A percentile compares a stretch with the other conserved stretches of the same genome.
Conservation (phyloP, 2,888 invertebrate genomes). For the Cryptocephalus moraei region DNA sequence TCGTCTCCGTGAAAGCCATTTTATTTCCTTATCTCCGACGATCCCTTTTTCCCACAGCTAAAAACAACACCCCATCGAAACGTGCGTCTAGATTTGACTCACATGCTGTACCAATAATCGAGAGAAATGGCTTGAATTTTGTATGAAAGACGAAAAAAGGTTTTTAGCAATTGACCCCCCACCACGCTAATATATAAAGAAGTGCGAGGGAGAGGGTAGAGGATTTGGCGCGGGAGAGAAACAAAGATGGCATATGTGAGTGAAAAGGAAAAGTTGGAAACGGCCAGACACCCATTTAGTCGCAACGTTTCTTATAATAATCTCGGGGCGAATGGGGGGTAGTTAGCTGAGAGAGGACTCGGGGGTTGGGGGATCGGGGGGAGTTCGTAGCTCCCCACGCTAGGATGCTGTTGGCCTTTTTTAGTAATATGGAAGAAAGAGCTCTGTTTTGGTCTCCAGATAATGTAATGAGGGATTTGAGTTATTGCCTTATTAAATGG, state of each 20-base stretch:
- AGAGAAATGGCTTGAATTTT: conserved; percentile 39
- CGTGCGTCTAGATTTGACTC: conserved; percentile 32
- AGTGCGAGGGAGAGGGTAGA: conserved; percentile 16
- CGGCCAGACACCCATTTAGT: conserved; percentile 35
- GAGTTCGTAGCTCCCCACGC: conserved; percentile 8
- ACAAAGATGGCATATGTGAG: conserved; percentile 9
- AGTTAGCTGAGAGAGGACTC: conserved; percentile 20
- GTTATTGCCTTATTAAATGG: conserved; percentile 33
- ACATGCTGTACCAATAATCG: conserved; percentile 34
- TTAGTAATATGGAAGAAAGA: conserved; percentile 28
- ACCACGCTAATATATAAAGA: conserved; percentile 31
- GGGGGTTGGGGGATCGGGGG: conserved; percentile 1
- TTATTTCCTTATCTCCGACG: too few species aligned
- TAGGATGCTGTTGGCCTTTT: conserved; percentile 21
- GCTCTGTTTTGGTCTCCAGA: conserved; percentile 30
- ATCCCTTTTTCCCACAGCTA: conserved; percentile 8
- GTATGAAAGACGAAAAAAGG: conserved; percentile 38
- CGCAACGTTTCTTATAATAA: conserved; percentile 37
- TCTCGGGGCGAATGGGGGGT: conserved; percentile 30
- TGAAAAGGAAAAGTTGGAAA: conserved; percentile 20
- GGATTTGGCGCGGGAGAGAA: conserved; percentile 3
- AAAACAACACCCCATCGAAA: conserved; percentile 20
- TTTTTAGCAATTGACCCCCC: conserved; percentile 37
- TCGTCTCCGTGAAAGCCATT: too few species aligned
- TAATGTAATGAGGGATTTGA: conserved; percentile 35